These are phyloP conservation scores for Zeuzera pyrina DNA, from an alignment of 2,888 invertebrate species.

Conservation along the genomic window DNA sequence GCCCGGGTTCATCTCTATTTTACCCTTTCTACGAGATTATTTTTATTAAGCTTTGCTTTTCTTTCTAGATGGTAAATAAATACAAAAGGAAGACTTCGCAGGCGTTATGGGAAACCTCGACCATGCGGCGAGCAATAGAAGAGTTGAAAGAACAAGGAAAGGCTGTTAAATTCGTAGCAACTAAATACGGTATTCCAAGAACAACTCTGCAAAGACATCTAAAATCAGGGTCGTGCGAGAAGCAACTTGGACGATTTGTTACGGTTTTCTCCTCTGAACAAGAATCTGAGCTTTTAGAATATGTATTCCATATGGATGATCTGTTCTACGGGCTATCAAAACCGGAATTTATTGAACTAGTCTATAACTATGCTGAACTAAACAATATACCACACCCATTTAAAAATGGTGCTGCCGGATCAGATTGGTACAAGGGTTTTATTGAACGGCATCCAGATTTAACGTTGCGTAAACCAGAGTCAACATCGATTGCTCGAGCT, in stretches of 20 bases:
- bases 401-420: slow-evolving; percentile 1
- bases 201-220: neutral
- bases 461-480: slow-evolving; percentile 14
- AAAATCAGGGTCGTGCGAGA: neutral
- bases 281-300: slow-evolving; percentile 11
- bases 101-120: neutral
- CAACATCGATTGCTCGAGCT: slow-evolving; percentile 12
- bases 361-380: slow-evolving; percentile 6
- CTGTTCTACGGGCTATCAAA: slow-evolving; percentile 11
- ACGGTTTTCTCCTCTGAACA: neutral
- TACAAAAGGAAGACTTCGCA: neutral
- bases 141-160: no score
- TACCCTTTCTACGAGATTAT: neutral
- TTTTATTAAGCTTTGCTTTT: no score
- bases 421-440: slow-evolving; percentile 2
- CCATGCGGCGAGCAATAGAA: neutral
- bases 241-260: neutral
- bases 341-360: slow-evolving; percentile 8
- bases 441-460: neutral
- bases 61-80: neutral
- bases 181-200: neutral
- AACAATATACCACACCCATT: slow-evolving; percentile 4
- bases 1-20: neutral
- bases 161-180: neutral
- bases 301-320: slow-evolving; percentile 12